These are phyloP conservation scores for Drosophila emarginata DNA, from an alignment of 2,888 invertebrate species.

Conservation along the genomic window DNA sequence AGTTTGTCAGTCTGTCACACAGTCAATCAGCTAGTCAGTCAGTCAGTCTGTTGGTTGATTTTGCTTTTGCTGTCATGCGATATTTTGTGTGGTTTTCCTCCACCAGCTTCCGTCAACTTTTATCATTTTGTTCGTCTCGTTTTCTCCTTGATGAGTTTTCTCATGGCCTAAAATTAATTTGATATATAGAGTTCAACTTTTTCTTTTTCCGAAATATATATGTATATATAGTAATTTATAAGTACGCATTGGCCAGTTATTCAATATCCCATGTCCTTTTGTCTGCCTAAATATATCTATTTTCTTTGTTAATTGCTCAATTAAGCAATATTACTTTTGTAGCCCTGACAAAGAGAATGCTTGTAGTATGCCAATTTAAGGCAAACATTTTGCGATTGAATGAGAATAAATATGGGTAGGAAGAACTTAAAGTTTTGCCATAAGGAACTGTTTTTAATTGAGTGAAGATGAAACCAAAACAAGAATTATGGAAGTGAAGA, in stretches of 20 bases:
- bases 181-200: conserved; percentile 51
- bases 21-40: conserved; percentile 55
- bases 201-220: conserved; percentile 4
- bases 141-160: background rate
- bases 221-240: background rate
- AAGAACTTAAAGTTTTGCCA: too few relatives aligned
- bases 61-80: conserved; percentile 60
- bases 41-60: conserved; percentile 70
- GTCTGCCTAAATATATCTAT: conserved; percentile 15
- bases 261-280: conserved; percentile 10
- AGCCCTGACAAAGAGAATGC: conserved; percentile 15
- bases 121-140: background rate
- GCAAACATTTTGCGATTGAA: background rate
- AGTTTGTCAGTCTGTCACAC: conserved; percentile 13
- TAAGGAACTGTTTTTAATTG: too few relatives aligned
- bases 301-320: conserved; percentile 74
- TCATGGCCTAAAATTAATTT: conserved; percentile 59
- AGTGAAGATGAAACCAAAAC: too few relatives aligned
- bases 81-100: conserved; percentile 47
- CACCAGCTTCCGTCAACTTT: background rate
- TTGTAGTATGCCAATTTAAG: conserved; percentile 11
- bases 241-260: background rate
- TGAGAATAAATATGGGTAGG: background rate
- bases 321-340: conserved; percentile 65
- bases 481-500: too few relatives aligned